These are phyloP conservation scores for Nesoenas mayeri DNA, from an alignment of 2,113 vertebrate genomes.

Conservation along the genomic window DNA sequence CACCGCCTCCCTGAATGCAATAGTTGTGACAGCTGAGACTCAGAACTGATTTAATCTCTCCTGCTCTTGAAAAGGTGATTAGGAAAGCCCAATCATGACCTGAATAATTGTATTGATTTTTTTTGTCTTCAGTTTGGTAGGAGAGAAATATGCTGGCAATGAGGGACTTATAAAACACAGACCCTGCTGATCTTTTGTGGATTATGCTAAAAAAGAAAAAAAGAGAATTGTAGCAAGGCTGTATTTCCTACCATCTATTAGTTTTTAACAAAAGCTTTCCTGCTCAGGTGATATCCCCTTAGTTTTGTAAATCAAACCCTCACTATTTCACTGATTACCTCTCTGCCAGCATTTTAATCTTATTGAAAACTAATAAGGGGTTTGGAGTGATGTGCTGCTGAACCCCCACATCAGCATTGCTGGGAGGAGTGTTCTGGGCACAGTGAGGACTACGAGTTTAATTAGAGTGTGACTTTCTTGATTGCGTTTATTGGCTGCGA, in stretches of 20 bases:
- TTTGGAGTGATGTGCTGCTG: not conserved
- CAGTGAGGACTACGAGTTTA: not conserved
- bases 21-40: constrained; percentile 13
- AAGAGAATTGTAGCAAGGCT: not conserved
- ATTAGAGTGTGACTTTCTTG: not conserved
- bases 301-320: not conserved
- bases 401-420: not conserved
- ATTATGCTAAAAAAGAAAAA: too few species aligned
- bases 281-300: not conserved
- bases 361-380: accelerated
- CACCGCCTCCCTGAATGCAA: not conserved
- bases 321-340: not conserved
- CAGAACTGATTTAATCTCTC: not conserved
- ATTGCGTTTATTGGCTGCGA: not conserved
- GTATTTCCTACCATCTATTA: not conserved
- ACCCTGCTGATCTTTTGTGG: not conserved
- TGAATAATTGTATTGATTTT: constrained; percentile 42
- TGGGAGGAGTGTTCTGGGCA: not conserved
- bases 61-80: constrained; percentile 1
- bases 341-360: not conserved
- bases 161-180: not conserved
- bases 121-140: not conserved
- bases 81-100: not conserved
- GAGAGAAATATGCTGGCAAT: not conserved
- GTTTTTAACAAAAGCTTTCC: not conserved